phyloP scores from a whole-genome alignment of 2,797 vertebrate species.

The Diplodus sargus region DNA sequence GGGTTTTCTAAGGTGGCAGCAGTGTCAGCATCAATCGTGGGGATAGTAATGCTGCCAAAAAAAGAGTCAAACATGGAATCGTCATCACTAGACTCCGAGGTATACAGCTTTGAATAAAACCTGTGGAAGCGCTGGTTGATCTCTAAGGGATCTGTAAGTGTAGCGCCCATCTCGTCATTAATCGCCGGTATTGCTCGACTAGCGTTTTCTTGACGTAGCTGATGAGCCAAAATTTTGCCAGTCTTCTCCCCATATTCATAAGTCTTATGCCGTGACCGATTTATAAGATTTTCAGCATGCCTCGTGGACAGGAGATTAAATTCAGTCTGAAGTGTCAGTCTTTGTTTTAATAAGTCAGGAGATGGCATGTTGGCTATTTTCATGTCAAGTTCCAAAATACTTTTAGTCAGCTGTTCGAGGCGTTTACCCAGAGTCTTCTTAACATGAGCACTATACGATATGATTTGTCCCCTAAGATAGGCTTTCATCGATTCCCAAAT shows the following conservation, averaged over 20 bases:
- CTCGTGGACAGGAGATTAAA: slow-evolving; percentile 8
- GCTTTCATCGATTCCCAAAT: too few species aligned
- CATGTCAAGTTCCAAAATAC: slow-evolving; percentile 2
- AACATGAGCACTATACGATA: too few species aligned
- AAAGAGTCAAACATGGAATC: too few species aligned
- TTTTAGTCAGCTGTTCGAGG: background rate
- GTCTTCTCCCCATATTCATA: slow-evolving; percentile 12
- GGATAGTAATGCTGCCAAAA: too few species aligned
- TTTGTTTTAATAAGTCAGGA: background rate
- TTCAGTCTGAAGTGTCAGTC: slow-evolving; percentile 5
- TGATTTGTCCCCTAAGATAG: too few species aligned
- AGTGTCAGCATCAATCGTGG: too few species aligned
- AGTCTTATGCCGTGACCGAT: background rate
- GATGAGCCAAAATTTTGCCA: background rate
- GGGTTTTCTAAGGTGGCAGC: too few species aligned
- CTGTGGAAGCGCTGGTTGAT: background rate
- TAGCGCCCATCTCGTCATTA: background rate
- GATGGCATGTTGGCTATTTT: background rate
- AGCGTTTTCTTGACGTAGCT: background rate
- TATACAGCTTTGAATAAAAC: slow-evolving; percentile 2
- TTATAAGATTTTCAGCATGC: background rate
- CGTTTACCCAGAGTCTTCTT: background rate
- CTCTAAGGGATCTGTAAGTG: background rate
- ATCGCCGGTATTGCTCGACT: slow-evolving; percentile 1
- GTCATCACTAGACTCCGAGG: too few species aligned